Evolutionary conservation across 2,888 invertebrate species (phyloP), one percentile per base, ranked within the genome.

Genomic region (Linyphia triangularis): DNA sequence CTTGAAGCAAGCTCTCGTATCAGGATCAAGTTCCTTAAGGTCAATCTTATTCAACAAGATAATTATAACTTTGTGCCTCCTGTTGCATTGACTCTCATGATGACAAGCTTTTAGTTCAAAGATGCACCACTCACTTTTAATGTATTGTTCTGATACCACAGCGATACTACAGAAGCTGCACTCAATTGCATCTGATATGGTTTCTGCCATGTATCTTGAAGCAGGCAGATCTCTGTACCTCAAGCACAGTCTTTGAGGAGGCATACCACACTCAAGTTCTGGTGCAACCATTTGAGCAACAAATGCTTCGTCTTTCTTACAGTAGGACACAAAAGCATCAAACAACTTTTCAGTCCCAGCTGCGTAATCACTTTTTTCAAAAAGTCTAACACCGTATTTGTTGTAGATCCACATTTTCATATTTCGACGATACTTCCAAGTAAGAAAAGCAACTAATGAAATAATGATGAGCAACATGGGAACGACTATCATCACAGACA

Each of bases 271-370:
- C 93, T 97, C 97, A 90, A 97, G 93, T 90, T 95, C 95, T 19
- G 96, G 96, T 16, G 96, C 96, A 72, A 97, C 93, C 91, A 96
- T 96, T 92, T 97, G 96, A 37, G 96, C 95, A 65, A 97, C 97
- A 94, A 96, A 97, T 78, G 96, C 95, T 92, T 97, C 96, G 93
- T 97, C 97, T 93, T 96, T 96, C 72, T 96, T 96, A 93, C 96
- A 96, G 93, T 97, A 98, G 93, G 96, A 96, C 90, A 98, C 95
- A 93, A 97, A 98, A 59, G 97, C 97, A 93, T 98, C 97, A 93
- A 96, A 97, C 91, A 96, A 94, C 93, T 96, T 96, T 92, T 96
- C 96, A 22, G 95, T 94, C 90, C 96, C 96, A 0, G 85, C 88
- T 1, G 83, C 59, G 37, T 88, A 93, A 96, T 96, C 90, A 96